Conservation (phyloP, 2,888 invertebrate species). For the Diachrysia chrysitis region DNA sequence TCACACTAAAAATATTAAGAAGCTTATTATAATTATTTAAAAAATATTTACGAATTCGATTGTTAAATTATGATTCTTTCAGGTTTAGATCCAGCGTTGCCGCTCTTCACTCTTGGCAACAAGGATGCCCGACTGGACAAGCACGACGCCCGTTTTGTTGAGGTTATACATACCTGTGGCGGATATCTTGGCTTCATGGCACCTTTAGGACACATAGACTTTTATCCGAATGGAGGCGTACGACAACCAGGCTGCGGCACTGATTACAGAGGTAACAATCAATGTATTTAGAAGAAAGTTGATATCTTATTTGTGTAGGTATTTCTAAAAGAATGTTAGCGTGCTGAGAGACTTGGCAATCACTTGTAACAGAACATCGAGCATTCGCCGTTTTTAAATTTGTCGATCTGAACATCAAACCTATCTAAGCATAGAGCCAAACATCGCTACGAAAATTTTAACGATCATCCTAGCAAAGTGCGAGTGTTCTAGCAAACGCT, state of each 20-base stretch:
- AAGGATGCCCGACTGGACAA: slow-evolving; percentile 88
- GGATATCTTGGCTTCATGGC: slow-evolving; percentile 89
- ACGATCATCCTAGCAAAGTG: no score
- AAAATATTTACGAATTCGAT: background rate
- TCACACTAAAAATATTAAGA: no score
- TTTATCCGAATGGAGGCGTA: slow-evolving; percentile 90
- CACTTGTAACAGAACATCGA: no score
- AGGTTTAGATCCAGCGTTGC: slow-evolving; percentile 90
- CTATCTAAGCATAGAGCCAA: no score
- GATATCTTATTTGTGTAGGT: slow-evolving; percentile 9
- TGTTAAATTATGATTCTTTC: slow-evolving; percentile 16
- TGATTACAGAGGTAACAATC: slow-evolving; percentile 85
- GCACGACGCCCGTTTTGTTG: slow-evolving; percentile 89
- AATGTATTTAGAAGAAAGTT: no score
- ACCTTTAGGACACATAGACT: slow-evolving; percentile 90
- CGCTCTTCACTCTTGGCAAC: slow-evolving; percentile 87
- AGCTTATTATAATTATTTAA: no score
- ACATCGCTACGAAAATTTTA: no score
- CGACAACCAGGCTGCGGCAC: slow-evolving; percentile 89
- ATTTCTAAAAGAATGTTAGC: no score
- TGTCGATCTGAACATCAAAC: no score
- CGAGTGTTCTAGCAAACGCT: no score
- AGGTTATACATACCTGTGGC: slow-evolving; percentile 90
- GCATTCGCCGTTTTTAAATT: no score
- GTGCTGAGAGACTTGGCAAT: no score